Conservation (phyloP, 1,140 invertebrate genomes). For the Notospermus geniculatus region DNA sequence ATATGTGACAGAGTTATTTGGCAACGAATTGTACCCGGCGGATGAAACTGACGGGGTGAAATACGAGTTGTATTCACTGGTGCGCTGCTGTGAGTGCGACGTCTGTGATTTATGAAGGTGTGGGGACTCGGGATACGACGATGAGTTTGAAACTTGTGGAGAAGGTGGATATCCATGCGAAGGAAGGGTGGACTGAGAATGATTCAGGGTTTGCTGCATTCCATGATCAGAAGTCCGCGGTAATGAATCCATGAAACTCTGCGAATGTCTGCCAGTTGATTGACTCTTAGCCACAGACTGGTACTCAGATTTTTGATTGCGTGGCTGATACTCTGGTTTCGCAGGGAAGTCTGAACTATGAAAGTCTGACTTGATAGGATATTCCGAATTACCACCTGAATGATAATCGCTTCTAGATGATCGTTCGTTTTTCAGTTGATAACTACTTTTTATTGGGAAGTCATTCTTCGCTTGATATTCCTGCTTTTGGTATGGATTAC, state of each 20-base stretch:
- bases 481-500: slow-evolving; percentile 17
- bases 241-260: no score
- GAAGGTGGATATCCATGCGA: slow-evolving; percentile 10
- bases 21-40: not conserved
- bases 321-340: slow-evolving; percentile 25
- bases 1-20: not conserved
- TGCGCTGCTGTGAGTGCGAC: slow-evolving; percentile 15
- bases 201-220: no score
- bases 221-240: no score
- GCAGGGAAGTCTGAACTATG: slow-evolving; percentile 14
- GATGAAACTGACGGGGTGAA: not conserved
- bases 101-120: slow-evolving; percentile 16
- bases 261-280: no score
- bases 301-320: slow-evolving; percentile 8
- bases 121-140: slow-evolving; percentile 10
- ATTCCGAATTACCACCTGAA: no score
- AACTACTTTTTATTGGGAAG: slow-evolving; percentile 12
- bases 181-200: no score
- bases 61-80: not conserved
- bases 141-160: slow-evolving; percentile 19
- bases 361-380: slow-evolving; percentile 16
- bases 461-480: slow-evolving; percentile 18
- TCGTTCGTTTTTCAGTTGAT: slow-evolving; percentile 8
- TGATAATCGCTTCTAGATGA: slow-evolving; percentile 13
- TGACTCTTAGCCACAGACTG: no score